These are phyloP conservation scores for Spongilla lacustris DNA, from an alignment of 37 sponge, comb jelly and placozoan species.

Conservation along the genomic window DNA sequence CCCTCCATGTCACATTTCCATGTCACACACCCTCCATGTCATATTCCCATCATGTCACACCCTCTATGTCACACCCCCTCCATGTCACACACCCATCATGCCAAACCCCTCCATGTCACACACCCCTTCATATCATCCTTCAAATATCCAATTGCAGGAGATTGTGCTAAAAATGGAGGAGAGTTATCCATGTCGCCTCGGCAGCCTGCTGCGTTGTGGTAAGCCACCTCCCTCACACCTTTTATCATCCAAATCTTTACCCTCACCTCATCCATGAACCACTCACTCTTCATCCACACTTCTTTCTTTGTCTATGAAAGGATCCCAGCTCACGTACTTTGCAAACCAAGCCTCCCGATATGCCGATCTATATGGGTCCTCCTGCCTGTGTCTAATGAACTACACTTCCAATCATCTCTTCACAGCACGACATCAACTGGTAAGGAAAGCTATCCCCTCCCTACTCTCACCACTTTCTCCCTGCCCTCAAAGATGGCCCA, in stretches of 20 bases:
- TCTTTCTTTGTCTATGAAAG: constrained; percentile 14
- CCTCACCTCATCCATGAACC: too few relatives aligned
- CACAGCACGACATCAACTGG: constrained; percentile 84
- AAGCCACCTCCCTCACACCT: neutral
- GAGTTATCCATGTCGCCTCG: constrained; percentile 51
- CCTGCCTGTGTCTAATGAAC: constrained; percentile 73
- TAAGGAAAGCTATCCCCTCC: constrained; percentile 6
- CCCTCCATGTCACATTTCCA: too few relatives aligned
- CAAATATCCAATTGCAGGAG: constrained; percentile 21
- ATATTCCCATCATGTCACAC: too few relatives aligned
- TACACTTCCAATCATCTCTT: constrained; percentile 81
- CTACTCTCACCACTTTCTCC: too few relatives aligned
- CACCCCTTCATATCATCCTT: too few relatives aligned
- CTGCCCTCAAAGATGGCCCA: too few relatives aligned
- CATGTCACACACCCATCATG: too few relatives aligned
- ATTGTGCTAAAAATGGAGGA: constrained; percentile 67
- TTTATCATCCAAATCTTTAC: too few relatives aligned
- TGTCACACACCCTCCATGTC: too few relatives aligned
- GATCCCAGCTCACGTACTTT: constrained; percentile 85
- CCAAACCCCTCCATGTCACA: too few relatives aligned
- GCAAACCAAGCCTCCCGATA: constrained; percentile 82
- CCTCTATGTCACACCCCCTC: too few relatives aligned
- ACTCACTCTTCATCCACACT: neutral
- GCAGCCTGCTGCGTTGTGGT: constrained; percentile 86
- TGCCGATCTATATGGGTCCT: constrained; percentile 86